phyloP scores from a whole-genome alignment of 2,113 vertebrate genomes.

The Alethe castanea region DNA sequence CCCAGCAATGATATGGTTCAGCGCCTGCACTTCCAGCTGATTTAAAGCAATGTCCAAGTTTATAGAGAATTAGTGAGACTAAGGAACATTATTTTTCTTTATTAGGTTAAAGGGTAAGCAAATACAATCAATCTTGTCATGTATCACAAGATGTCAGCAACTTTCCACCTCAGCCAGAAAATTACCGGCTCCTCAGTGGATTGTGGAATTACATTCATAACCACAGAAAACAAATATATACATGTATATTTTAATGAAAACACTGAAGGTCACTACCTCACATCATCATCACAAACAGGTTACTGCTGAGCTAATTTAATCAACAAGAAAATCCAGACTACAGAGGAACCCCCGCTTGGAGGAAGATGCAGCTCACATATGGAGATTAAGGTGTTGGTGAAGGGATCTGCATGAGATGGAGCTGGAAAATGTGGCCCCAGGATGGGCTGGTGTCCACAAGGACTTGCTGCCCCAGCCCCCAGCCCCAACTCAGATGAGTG shows the following conservation, averaged over 20 bases:
- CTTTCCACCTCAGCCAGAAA: constrained; percentile 68
- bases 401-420: neutral
- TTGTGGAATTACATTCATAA: constrained; percentile 58
- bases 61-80: constrained; percentile 25
- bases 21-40: neutral
- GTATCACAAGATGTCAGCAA: constrained; percentile 65
- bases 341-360: neutral
- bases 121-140: constrained; percentile 68
- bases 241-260: constrained; percentile 13
- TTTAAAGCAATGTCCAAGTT: constrained; percentile 18
- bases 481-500: fast-evolving
- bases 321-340: neutral
- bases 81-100: constrained; percentile 59
- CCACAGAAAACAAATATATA: constrained; percentile 26
- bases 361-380: neutral
- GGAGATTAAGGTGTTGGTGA: neutral
- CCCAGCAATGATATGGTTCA: neutral
- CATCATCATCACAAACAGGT: neutral
- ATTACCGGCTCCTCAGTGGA: constrained; percentile 43
- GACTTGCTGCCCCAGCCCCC: neutral
- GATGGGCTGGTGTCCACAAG: neutral
- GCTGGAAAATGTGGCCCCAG: fast-evolving
- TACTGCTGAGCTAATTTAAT: neutral
- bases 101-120: constrained; percentile 69
- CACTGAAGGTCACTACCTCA: neutral